Evolutionary conservation across 2,113 vertebrate genomes (phyloP).

Genomic region (Globicephala melas): DNA sequence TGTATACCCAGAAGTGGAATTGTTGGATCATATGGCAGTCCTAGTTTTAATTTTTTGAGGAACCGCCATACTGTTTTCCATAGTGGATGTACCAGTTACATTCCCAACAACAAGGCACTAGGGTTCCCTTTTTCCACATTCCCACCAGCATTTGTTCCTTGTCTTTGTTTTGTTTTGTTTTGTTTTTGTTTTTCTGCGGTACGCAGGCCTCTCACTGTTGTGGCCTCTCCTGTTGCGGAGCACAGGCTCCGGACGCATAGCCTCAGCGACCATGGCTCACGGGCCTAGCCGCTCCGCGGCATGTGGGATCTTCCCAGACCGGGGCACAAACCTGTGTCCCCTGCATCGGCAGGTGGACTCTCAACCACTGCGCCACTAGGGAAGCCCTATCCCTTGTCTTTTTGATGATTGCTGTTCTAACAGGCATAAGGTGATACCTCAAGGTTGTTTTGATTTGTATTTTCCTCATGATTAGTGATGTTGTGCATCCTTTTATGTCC

Average conservation of each 20-base stretch:
- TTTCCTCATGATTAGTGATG: not conserved
- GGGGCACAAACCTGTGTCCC: too few relatives aligned
- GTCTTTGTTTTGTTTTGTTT: not conserved
- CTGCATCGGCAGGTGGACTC: too few relatives aligned
- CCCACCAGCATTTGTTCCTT: not conserved
- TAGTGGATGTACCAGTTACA: not conserved
- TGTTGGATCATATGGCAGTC: not conserved
- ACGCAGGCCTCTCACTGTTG: too few relatives aligned
- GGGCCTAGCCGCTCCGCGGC: too few relatives aligned
- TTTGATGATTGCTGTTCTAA: not conserved
- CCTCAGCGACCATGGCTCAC: too few relatives aligned
- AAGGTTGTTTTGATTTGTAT: not conserved
- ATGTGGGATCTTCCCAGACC: too few relatives aligned
- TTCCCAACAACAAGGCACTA: not conserved
- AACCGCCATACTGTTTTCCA: not conserved
- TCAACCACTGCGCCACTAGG: too few relatives aligned
- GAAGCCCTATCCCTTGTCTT: not conserved
- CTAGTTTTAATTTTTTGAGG: not conserved
- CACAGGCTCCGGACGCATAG: too few relatives aligned
- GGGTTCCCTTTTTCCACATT: not conserved
- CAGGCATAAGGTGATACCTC: not conserved
- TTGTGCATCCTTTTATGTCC: not conserved
- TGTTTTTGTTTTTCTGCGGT: too few relatives aligned
- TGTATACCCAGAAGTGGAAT: not conserved
- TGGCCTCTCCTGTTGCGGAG: too few relatives aligned